Evolutionary conservation across 1,140 invertebrate genomes (phyloP), one percentile per base, ranked within the genome.

Genomic region (Hycleus cichorii): DNA sequence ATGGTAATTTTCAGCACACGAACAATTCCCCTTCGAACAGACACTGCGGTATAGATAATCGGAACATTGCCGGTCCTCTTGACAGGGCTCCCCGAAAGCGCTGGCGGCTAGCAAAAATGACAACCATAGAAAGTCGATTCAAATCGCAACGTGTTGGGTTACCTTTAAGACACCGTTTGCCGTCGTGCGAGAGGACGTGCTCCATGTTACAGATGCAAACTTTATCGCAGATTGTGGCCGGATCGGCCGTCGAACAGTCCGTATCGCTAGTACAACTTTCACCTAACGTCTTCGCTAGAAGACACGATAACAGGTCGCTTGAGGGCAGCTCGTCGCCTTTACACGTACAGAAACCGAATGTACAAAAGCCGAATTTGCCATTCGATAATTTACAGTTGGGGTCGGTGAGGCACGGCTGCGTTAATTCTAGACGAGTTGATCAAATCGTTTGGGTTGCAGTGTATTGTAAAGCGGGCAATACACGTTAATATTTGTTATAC

Each of bases 31-130:
- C 38, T 48, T 47, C 39, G 7, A 39, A 45, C 63, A 67, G 38
- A 61, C 26, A 26, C 63, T 63, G 7, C 55, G 58, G 38, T 39
- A 25, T 9, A 67, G 44, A 57, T 53, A 60, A 44, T 59, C 60
- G 8, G 60, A 60, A 39, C 65, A 67, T 24, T 67, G 65, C 8
- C 38, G 58, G 47, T 65, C 60, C 47, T 63, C 63, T 12, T 60
- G 49, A 18, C 65, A 67, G 5, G 49, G 12, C 6, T 67, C 65
- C 39, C 26, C 40, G 48, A 67, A 67, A 12, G 57, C 40, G 3
- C 55, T 65, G 5, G 65, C 63, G 50, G 60, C 65, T 67, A 40
- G 51, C 60, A 59, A 49, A 27, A 58, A 7, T 18, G 4, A 32
- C 32, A 25, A 49, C 11, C 8, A 18, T 18, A 18, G 18, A 18